Evolutionary conservation across 2,797 vertebrate genomes (phyloP), one percentile per base, ranked within the genome.

Genomic region (Hipposideros larvatus): DNA sequence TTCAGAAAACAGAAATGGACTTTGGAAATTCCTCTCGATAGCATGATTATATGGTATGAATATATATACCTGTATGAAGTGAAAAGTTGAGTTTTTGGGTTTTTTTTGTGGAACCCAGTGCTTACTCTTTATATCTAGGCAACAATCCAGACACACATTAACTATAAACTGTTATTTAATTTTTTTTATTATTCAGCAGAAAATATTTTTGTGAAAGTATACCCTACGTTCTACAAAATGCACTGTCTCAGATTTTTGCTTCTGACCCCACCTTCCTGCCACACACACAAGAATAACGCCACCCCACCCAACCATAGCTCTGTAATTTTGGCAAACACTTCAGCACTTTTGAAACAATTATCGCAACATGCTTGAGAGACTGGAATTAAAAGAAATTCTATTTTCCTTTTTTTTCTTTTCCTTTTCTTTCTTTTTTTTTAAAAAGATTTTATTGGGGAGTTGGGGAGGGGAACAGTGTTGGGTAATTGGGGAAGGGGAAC

Each of bases 191-290:
- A 66, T 79, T 51, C 34, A 37, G 43, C 55, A 74, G n/a, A 77
- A 91, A 41, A 22, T 59, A 15, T 24, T 74, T 87, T 63, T 77
- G 21, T 71, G 41, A 41, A 57, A 34, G 15, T 2, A 3, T 28
- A 5, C 19, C 5, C 0, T 51, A 5, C 41, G 22, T 70, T 8
- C 53, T 48, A 16, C 18, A 31, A 73, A 65, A 15, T 1, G 8
- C 7, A 18, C 8, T 0, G 7, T n/a, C 8, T 63, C 1, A 0
- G 1, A 15, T 24, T 51, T 79, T 41, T 11, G 7, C 10, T 79
- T 66, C 31, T 34, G 19, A n/a, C 22, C 8, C 11, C 28, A 28
- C 22, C 15, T 68, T 66, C n/a, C 48, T n/a, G 22, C 8, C 48
- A 66, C 55, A 71, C 8, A 15, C 10, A 9, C 8, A 59, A 16